phyloP scores from a whole-genome alignment of 2,797 vertebrate species.

The Esox masquinongy region DNA sequence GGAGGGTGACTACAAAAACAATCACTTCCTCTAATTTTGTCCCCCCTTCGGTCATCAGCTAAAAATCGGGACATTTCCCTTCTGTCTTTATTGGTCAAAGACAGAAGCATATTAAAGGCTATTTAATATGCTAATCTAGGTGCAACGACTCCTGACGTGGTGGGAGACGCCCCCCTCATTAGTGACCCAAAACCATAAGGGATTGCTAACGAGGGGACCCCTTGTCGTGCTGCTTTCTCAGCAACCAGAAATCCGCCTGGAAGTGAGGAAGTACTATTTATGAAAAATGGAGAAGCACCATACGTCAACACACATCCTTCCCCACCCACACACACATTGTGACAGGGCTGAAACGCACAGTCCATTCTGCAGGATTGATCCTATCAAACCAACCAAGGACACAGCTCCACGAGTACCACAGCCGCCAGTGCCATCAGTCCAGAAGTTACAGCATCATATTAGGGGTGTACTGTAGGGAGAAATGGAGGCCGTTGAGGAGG shows the following conservation, averaged over 20 bases:
- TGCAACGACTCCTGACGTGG: constrained; percentile 67
- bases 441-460: constrained; percentile 12
- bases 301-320: constrained; percentile 68
- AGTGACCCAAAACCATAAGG: constrained; percentile 52
- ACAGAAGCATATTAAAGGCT: constrained; percentile 65
- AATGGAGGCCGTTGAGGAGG: no score
- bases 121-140: constrained; percentile 81
- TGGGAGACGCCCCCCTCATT: constrained; percentile 71
- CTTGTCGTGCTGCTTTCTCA: constrained; percentile 39
- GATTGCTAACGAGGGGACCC: background rate
- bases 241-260: constrained; percentile 63
- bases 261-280: constrained; percentile 73
- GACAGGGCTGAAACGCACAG: constrained; percentile 34
- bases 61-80: constrained; percentile 73
- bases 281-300: constrained; percentile 68
- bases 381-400: constrained; percentile 48
- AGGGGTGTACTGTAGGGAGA: no score
- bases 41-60: constrained; percentile 55
- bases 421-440: constrained; percentile 15
- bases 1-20: constrained; percentile 61
- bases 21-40: constrained; percentile 75
- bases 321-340: constrained; percentile 68
- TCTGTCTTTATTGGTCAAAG: constrained; percentile 73
- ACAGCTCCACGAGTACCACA: constrained; percentile 39
- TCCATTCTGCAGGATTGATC: constrained; percentile 53